phyloP scores from a whole-genome alignment of 2,888 invertebrate species.

The Lasioglossum pauxillum region DNA sequence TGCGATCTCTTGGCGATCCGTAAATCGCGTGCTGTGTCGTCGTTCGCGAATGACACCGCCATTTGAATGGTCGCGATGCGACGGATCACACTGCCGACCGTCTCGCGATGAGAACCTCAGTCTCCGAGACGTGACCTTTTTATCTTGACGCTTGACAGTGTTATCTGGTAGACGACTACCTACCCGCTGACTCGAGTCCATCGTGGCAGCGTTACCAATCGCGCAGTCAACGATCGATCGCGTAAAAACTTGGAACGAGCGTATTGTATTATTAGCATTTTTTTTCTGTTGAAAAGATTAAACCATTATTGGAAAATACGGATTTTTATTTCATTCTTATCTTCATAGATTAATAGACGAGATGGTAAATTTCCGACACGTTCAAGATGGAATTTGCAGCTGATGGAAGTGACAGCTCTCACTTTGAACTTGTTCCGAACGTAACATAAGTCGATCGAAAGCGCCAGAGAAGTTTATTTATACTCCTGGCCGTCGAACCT shows the following conservation, averaged over 20 bases:
- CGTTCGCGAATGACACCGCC: slow-evolving; percentile 26
- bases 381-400: neutral
- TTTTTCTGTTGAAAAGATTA: neutral
- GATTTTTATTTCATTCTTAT: neutral
- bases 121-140: slow-evolving; percentile 27
- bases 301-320: neutral
- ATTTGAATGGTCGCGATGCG: slow-evolving; percentile 14
- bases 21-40: slow-evolving; percentile 19
- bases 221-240: neutral
- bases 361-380: neutral
- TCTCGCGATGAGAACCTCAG: neutral
- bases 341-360: neutral
- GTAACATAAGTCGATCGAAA: neutral
- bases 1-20: slow-evolving; percentile 73
- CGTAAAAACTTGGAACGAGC: too few relatives aligned
- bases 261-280: too few relatives aligned
- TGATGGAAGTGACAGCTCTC: neutral
- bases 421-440: neutral
- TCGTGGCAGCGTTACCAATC: too few relatives aligned
- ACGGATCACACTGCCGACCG: neutral
- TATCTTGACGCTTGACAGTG: slow-evolving; percentile 38
- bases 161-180: neutral
- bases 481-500: slow-evolving; percentile 8
- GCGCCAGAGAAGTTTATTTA: neutral
- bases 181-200: neutral